These are phyloP conservation scores for Stichodactyla helianthus DNA, from an alignment of 64 coral and sea anemone genomes.

Conservation along the genomic window DNA sequence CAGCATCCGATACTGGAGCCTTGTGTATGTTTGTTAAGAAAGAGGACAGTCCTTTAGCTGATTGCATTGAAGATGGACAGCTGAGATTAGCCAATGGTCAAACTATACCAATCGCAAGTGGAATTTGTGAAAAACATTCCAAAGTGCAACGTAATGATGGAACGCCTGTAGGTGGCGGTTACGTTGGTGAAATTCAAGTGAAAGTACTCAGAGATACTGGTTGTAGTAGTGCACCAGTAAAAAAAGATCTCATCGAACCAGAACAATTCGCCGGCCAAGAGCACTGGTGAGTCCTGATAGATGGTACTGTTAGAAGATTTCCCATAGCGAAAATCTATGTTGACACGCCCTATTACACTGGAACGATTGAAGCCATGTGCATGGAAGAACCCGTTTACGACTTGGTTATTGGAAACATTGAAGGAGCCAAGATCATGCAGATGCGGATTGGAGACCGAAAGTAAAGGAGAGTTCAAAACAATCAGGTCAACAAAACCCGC, in stretches of 20 bases:
- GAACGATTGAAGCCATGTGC: neutral
- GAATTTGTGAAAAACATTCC: neutral
- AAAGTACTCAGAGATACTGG: constrained; percentile 46
- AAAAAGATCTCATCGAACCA: neutral
- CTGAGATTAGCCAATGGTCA: too few relatives aligned
- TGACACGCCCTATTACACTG: constrained; percentile 6
- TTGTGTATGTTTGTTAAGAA: too few relatives aligned
- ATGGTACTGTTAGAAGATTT: neutral
- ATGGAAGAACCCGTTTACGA: neutral
- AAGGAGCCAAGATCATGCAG: neutral
- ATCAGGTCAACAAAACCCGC: too few relatives aligned
- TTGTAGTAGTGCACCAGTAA: constrained; percentile 47
- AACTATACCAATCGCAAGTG: too few relatives aligned
- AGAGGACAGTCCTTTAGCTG: too few relatives aligned
- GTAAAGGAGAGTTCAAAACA: too few relatives aligned
- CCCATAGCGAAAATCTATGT: neutral
- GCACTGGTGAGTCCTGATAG: constrained; percentile 5
- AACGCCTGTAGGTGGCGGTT: constrained; percentile 32
- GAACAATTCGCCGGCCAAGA: constrained; percentile 12
- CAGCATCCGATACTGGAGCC: too few relatives aligned
- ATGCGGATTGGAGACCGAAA: too few relatives aligned
- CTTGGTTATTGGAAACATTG: constrained; percentile 6
- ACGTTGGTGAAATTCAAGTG: neutral
- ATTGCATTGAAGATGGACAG: too few relatives aligned
- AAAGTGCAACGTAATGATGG: constrained; percentile 7